Conservation (phyloP, 1,140 invertebrate genomes). For the Zelostemma sp. region DNA sequence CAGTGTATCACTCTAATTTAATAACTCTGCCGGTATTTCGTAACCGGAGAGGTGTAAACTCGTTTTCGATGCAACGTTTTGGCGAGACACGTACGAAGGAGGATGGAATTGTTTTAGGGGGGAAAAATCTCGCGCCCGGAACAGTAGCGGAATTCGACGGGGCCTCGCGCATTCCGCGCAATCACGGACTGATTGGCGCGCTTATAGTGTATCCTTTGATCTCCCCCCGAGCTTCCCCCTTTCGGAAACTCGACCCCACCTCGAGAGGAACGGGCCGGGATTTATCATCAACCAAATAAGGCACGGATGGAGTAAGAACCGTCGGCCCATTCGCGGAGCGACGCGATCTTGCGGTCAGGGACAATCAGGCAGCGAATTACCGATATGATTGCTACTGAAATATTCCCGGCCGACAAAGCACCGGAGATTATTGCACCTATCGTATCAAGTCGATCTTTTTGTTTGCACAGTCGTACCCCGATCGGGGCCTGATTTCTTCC, state of each 20-base stretch:
- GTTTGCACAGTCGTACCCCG: slow-evolving; percentile 27
- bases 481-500: neutral
- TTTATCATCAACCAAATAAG: slow-evolving; percentile 69
- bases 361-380: slow-evolving; percentile 69
- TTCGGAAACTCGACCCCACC: slow-evolving; percentile 33
- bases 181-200: slow-evolving; percentile 71
- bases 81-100: neutral
- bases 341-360: slow-evolving; percentile 65
- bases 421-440: neutral
- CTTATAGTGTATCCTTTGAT: slow-evolving; percentile 69
- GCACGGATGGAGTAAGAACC: slow-evolving; percentile 63
- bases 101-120: too few species aligned
- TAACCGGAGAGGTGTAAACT: slow-evolving; percentile 44
- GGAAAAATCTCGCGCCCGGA: too few species aligned
- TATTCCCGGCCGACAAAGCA: slow-evolving; percentile 66
- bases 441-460: slow-evolving; percentile 12
- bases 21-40: slow-evolving; percentile 46
- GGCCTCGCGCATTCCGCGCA: slow-evolving; percentile 55
- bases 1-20: slow-evolving; percentile 60
- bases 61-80: neutral
- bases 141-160: slow-evolving; percentile 44
- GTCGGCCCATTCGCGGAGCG: slow-evolving; percentile 56
- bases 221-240: slow-evolving; percentile 45
- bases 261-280: slow-evolving; percentile 57
- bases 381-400: slow-evolving; percentile 71